A percentile compares a stretch with the other conserved stretches of the same genome.
Evolutionary conservation across 2,797 vertebrate species (phyloP).

Genomic region (Leontopithecus rosalia): DNA sequence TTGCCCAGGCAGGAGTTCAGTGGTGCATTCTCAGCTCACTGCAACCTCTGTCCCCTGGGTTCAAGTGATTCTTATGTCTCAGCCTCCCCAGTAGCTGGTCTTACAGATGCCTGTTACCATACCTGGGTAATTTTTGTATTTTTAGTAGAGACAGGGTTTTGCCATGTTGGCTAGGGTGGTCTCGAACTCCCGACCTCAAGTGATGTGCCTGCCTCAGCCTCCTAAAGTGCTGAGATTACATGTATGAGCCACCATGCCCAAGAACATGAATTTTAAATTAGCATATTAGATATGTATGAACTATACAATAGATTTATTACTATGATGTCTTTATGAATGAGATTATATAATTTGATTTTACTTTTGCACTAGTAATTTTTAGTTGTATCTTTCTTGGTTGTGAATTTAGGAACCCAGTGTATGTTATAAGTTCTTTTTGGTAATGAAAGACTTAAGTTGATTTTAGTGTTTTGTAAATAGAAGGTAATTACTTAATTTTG

Average conservation of each 20-base stretch:
- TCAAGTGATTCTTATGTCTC: background rate
- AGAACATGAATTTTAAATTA: conserved; percentile 31
- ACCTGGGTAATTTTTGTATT: background rate
- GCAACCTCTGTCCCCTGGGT: background rate
- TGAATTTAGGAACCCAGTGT: conserved; percentile 42
- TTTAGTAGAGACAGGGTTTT: background rate
- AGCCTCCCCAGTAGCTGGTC: background rate
- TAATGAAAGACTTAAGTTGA: background rate
- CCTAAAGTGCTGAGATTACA: background rate
- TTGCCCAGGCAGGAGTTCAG: background rate
- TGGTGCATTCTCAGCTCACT: background rate
- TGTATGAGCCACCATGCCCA: background rate
- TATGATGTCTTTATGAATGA: conserved; percentile 20
- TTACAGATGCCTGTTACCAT: background rate
- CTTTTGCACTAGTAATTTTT: conserved; percentile 32
- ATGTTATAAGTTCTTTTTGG: background rate
- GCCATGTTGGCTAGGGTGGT: background rate
- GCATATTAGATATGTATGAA: background rate
- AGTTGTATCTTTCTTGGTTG: background rate
- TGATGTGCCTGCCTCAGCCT: background rate
- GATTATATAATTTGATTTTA: conserved; percentile 16
- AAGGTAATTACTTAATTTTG: background rate
- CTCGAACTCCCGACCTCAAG: background rate
- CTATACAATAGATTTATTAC: background rate
- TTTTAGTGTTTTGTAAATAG: conserved; percentile 40